Conservation (phyloP, 2,888 invertebrate genomes). For the Hypolimnas misippus region DNA sequence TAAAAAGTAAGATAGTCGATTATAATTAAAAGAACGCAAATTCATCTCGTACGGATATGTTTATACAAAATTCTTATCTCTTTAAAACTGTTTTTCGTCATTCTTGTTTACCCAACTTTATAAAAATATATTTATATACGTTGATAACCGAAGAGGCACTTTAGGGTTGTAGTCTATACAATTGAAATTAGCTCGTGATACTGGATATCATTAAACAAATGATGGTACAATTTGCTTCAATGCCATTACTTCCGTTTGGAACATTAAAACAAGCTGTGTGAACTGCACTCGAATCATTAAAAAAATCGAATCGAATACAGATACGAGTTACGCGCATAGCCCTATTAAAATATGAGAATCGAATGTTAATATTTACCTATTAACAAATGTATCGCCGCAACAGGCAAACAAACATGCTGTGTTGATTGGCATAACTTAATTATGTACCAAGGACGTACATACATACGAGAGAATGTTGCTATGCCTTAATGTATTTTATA, state of each 20-base stretch:
- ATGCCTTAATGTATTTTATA: too few relatives aligned
- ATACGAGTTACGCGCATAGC: too few relatives aligned
- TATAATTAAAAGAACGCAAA: not conserved
- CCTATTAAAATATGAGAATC: too few relatives aligned
- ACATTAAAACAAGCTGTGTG: not conserved
- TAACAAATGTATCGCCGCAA: too few relatives aligned
- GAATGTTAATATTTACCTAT: too few relatives aligned
- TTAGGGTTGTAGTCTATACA: conserved; percentile 49
- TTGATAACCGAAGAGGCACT: conserved; percentile 55
- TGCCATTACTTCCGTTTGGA: conserved; percentile 34
- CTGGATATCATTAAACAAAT: conserved; percentile 34
- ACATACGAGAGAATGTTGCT: too few relatives aligned
- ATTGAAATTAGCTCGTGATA: conserved; percentile 25
- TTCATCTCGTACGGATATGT: not conserved
- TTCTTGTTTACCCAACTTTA: conserved; percentile 52
- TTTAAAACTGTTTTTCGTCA: conserved; percentile 4
- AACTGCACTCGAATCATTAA: not conserved
- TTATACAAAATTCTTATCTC: not conserved
- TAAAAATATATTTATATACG: conserved; percentile 24
- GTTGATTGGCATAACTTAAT: conserved; percentile 18
- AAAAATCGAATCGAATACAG: not conserved
- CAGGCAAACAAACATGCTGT: too few relatives aligned
- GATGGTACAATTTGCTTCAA: conserved; percentile 38
- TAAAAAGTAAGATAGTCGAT: too few relatives aligned
- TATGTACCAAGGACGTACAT: too few relatives aligned